Conservation (phyloP, 2,888 invertebrate species). For the Pachycephus smyrnensis region DNA sequence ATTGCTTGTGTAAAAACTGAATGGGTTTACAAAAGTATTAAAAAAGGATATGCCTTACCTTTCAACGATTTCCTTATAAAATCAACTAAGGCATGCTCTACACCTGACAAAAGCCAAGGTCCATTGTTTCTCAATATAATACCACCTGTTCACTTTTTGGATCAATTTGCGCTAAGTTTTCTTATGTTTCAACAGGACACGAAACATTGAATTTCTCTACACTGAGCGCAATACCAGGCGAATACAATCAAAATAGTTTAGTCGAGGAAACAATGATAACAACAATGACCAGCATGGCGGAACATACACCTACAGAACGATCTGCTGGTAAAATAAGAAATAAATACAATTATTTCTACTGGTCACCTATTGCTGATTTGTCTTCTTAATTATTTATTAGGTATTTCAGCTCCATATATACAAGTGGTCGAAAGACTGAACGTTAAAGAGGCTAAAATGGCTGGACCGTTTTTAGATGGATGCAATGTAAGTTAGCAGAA, state of each 20-base stretch:
- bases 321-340: neutral
- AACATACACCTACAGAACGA: neutral
- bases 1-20: constrained; percentile 79
- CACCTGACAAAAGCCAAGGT: constrained; percentile 72
- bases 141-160: constrained; percentile 33
- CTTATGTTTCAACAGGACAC: constrained; percentile 29
- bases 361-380: neutral
- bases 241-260: constrained; percentile 32
- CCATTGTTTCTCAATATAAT: constrained; percentile 26
- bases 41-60: constrained; percentile 77
- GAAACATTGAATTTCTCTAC: constrained; percentile 68
- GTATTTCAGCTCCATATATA: constrained; percentile 38
- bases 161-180: neutral
- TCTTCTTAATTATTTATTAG: neutral
- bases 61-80: constrained; percentile 71
- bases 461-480: constrained; percentile 88
- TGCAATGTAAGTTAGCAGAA: constrained; percentile 76
- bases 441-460: constrained; percentile 76
- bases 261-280: constrained; percentile 49
- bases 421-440: constrained; percentile 67
- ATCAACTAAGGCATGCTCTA: constrained; percentile 75
- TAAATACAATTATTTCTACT: neutral
- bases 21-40: constrained; percentile 86
- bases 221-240: constrained; percentile 66
- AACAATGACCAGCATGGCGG: constrained; percentile 28